Evolutionary conservation across 2,113 vertebrate genomes (phyloP).

Genomic region (Silurus meridionalis): DNA sequence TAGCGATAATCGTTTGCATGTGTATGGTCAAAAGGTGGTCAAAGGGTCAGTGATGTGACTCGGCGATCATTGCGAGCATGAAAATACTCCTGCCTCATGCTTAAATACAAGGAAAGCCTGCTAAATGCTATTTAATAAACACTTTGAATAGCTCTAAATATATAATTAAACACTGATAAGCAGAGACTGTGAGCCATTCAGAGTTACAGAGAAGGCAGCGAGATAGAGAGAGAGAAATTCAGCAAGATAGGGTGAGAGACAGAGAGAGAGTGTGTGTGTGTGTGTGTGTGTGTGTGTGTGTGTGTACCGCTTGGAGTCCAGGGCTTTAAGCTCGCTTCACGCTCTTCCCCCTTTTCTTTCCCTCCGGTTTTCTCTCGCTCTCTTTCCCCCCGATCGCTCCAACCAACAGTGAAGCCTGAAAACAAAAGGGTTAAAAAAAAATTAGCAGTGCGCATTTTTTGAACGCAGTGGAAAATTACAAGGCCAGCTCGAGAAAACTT

Average conservation of each 20-base stretch:
- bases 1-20: background rate
- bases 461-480: conserved; percentile 45
- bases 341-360: background rate
- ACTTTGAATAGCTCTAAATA: background rate
- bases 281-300: background rate
- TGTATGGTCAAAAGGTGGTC: too few species aligned
- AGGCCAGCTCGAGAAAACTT: background rate
- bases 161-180: background rate
- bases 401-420: conserved; percentile 32
- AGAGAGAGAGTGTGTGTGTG: too few species aligned
- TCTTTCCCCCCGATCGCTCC: conserved; percentile 40
- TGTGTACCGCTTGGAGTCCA: conserved; percentile 30
- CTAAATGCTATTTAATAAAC: background rate
- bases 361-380: conserved; percentile 54
- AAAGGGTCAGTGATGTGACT: background rate
- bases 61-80: background rate
- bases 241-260: background rate
- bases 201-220: too few species aligned
- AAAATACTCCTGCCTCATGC: background rate
- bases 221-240: too few species aligned
- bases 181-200: background rate
- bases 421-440: conserved; percentile 35
- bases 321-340: background rate
- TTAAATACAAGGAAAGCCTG: background rate
- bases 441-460: conserved; percentile 11